These are phyloP conservation scores for Eretmochelys imbricata DNA, from an alignment of 2,113 vertebrate species.

Conservation along the genomic window DNA sequence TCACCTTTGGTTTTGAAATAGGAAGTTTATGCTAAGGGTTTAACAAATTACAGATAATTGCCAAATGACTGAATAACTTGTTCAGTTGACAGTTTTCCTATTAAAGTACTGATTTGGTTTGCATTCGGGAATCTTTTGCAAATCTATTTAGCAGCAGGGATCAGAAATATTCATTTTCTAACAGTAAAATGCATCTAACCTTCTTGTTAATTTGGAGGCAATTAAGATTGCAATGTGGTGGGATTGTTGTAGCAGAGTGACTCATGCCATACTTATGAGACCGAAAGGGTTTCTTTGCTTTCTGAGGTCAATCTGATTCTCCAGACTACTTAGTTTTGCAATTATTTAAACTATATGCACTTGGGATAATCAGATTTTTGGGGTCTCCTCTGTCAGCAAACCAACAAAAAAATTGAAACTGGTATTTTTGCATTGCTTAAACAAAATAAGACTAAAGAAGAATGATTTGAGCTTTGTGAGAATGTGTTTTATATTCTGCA, in stretches of 20 bases:
- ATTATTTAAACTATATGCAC: slow-evolving; percentile 46
- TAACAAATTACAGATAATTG: slow-evolving; percentile 67
- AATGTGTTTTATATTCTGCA: background rate
- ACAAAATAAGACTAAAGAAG: slow-evolving; percentile 26
- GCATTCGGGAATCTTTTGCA: slow-evolving; percentile 55
- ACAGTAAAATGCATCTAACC: slow-evolving; percentile 62
- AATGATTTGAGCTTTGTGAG: background rate
- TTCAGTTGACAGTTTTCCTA: slow-evolving; percentile 58
- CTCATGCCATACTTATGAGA: slow-evolving; percentile 61
- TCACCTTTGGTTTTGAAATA: slow-evolving; percentile 57
- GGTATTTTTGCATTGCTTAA: slow-evolving; percentile 37
- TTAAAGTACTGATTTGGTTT: slow-evolving; percentile 42
- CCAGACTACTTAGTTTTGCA: slow-evolving; percentile 72
- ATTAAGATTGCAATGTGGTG: slow-evolving; percentile 54
- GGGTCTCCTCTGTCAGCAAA: slow-evolving; percentile 56
- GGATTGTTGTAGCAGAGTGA: slow-evolving; percentile 54
- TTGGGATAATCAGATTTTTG: slow-evolving; percentile 63
- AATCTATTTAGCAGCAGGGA: slow-evolving; percentile 64
- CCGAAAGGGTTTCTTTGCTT: slow-evolving; percentile 63
- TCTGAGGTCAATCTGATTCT: slow-evolving; percentile 68
- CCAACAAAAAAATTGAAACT: slow-evolving; percentile 46
- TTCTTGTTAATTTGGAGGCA: slow-evolving; percentile 73
- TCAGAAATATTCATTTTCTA: slow-evolving; percentile 64
- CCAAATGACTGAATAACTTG: slow-evolving; percentile 45
- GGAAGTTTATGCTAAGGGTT: background rate